Percentiles rank a stretch among this genome's conserved stretches.
Evolutionary conservation across 1,140 invertebrate genomes (phyloP).

Genomic region (Thereuonema tuberculata): DNA sequence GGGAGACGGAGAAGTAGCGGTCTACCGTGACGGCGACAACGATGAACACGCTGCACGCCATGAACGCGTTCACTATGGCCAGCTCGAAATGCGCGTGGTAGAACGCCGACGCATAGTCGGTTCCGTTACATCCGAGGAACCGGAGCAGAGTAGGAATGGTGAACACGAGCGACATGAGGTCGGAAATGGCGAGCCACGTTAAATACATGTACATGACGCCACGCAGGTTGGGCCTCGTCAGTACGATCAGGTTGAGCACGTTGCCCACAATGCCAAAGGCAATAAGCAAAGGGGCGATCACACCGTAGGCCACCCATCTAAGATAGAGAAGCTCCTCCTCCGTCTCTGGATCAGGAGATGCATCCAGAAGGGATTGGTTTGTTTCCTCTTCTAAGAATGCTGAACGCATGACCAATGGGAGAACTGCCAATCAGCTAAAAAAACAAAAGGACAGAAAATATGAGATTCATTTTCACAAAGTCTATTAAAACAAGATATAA

Average conservation of each 20-base stretch:
- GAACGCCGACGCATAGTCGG: conserved; percentile 46
- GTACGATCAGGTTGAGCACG: conserved; percentile 52
- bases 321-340: neutral
- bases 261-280: conserved; percentile 55
- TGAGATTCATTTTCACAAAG: too few species aligned
- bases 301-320: conserved; percentile 49
- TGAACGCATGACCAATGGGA: too few species aligned
- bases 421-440: too few species aligned
- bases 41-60: conserved; percentile 38
- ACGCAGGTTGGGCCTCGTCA: conserved; percentile 55
- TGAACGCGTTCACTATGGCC: conserved; percentile 55
- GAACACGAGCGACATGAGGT: conserved; percentile 48
- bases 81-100: conserved; percentile 58
- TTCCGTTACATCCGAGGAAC: conserved; percentile 46
- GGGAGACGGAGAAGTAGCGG: conserved; percentile 32
- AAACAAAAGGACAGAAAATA: too few species aligned
- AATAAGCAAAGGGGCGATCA: conserved; percentile 52
- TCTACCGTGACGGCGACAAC: conserved; percentile 36
- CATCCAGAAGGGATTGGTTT: too few species aligned
- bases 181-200: conserved; percentile 53
- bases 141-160: conserved; percentile 50
- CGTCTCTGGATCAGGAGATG: neutral
- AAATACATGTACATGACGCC: conserved; percentile 60
- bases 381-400: too few species aligned
- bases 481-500: too few species aligned